Evolutionary conservation across 2,797 vertebrate genomes (phyloP).

Genomic region (Lagocephalus sceleratus): DNA sequence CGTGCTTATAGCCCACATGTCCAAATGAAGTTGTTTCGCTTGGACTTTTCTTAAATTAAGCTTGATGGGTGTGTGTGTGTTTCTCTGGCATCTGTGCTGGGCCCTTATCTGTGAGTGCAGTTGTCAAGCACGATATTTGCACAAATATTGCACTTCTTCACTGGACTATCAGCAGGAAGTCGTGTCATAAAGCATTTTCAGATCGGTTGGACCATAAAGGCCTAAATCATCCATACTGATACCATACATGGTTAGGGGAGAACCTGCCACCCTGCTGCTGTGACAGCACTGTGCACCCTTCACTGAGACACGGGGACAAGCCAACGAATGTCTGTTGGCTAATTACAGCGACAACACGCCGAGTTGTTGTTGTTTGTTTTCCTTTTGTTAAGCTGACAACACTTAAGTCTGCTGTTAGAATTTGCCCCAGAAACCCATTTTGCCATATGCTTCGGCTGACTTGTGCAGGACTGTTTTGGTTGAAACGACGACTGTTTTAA

Average conservation of each 20-base stretch:
- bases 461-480: slow-evolving; percentile 30
- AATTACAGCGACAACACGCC: neutral
- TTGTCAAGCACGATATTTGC: neutral
- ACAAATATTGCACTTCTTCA: too few species aligned
- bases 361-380: slow-evolving; percentile 8
- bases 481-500: slow-evolving; percentile 32
- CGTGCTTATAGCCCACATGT: too few species aligned
- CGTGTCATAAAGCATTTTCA: too few species aligned
- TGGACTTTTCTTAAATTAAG: neutral
- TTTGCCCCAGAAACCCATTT: slow-evolving; percentile 29
- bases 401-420: slow-evolving; percentile 26
- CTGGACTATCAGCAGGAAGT: too few species aligned
- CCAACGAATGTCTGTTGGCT: neutral
- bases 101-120: neutral
- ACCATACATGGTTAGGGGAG: neutral
- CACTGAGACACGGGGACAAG: neutral
- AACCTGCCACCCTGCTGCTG: too few species aligned
- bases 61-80: neutral
- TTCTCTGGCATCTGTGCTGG: neutral
- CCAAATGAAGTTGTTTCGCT: too few species aligned
- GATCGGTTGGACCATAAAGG: too few species aligned
- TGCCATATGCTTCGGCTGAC: slow-evolving; percentile 27
- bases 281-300: too few species aligned
- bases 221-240: neutral
- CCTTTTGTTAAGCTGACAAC: slow-evolving; percentile 11